These are phyloP conservation scores for Eolophus roseicapilla DNA, from an alignment of 2,113 vertebrate genomes.

Conservation along the genomic window DNA sequence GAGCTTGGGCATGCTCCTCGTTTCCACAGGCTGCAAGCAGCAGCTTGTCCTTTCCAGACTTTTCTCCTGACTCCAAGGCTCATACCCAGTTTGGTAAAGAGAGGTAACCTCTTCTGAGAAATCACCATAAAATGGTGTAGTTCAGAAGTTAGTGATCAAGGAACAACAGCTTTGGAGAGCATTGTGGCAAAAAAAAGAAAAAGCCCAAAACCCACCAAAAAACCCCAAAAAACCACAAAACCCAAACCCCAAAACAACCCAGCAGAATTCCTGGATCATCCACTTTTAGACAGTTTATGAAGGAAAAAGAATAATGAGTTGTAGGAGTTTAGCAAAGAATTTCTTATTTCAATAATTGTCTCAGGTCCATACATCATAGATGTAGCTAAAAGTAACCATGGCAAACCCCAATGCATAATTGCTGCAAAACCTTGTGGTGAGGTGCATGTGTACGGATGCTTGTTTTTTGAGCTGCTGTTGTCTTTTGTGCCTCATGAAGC, in stretches of 20 bases:
- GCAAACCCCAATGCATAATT: background rate
- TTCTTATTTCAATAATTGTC: background rate
- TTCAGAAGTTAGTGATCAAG: background rate
- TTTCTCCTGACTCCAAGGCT: background rate
- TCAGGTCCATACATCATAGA: background rate
- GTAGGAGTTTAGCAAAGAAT: background rate
- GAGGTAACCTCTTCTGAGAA: background rate
- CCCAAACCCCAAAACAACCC: background rate
- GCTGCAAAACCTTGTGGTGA: background rate
- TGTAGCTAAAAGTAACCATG: background rate
- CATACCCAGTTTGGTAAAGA: background rate
- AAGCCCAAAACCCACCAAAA: too few species aligned
- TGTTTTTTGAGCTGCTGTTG: background rate
- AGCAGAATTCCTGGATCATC: background rate
- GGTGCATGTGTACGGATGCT: background rate
- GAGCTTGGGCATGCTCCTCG: background rate
- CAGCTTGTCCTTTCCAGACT: background rate
- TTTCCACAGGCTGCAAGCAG: background rate
- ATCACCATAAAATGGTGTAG: background rate
- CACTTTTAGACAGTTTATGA: background rate
- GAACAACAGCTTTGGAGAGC: background rate
- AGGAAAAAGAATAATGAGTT: background rate
- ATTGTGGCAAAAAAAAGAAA: background rate
- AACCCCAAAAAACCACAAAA: too few species aligned
- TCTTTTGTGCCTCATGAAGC: background rate